These are phyloP conservation scores for Spilogale gracilis DNA, from an alignment of 2,113 vertebrate genomes.

Conservation along the genomic window DNA sequence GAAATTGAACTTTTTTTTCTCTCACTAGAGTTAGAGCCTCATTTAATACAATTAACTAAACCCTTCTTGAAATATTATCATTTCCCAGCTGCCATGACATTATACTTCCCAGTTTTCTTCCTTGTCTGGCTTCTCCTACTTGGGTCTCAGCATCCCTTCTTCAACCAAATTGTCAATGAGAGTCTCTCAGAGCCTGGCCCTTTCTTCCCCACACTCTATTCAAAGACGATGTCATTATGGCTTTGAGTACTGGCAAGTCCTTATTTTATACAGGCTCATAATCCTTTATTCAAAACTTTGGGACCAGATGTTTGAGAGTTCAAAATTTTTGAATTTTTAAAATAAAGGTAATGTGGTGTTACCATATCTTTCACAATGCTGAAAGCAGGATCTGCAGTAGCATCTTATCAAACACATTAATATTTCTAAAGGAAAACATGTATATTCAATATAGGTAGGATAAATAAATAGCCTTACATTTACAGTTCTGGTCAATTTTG, in stretches of 20 bases:
- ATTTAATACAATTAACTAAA: constrained; percentile 8
- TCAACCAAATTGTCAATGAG: constrained; percentile 13
- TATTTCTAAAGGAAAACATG: neutral
- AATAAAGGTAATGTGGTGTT: neutral
- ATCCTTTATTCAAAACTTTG: constrained; percentile 13
- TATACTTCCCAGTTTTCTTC: neutral
- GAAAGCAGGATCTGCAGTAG: neutral
- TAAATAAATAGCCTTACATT: neutral
- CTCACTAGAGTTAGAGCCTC: constrained; percentile 1
- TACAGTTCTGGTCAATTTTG: neutral
- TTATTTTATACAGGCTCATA: constrained; percentile 21
- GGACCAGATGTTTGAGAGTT: neutral
- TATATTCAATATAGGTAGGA: neutral
- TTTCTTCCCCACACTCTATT: neutral
- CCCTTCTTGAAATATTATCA: neutral
- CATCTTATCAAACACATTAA: neutral
- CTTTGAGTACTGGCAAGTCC: neutral
- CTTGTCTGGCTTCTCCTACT: constrained; percentile 10
- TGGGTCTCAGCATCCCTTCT: neutral
- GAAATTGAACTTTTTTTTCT: neutral
- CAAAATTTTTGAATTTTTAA: neutral
- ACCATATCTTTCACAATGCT: neutral
- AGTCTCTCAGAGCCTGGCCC: neutral
- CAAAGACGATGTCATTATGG: neutral
- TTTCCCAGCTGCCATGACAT: neutral